phyloP scores from a whole-genome alignment of 2,113 vertebrate genomes.

The Pseudopodoces humilis region DNA sequence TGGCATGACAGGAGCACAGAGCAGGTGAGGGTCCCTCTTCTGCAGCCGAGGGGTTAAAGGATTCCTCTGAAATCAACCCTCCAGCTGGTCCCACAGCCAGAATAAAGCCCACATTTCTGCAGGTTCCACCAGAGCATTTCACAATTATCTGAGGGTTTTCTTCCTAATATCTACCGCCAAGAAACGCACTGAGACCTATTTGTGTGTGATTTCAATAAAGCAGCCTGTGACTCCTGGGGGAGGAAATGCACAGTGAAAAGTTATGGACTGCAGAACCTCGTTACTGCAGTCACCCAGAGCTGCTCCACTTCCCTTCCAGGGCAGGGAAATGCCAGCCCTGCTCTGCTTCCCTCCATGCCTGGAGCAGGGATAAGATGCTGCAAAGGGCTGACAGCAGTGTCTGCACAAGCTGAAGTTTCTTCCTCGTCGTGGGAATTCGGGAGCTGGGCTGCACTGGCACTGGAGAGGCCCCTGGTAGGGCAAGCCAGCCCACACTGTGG shows the following conservation, averaged over 20 bases:
- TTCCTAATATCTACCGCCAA: not conserved
- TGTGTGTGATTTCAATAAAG: not conserved
- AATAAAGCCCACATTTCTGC: not conserved
- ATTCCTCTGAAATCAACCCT: not conserved
- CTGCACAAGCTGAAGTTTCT: not conserved
- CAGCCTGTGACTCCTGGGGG: not conserved
- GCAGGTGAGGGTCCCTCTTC: not conserved
- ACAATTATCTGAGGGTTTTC: not conserved
- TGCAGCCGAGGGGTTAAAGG: not conserved
- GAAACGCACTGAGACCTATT: not conserved
- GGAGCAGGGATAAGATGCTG: rapidly evolving
- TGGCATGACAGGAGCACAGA: not conserved
- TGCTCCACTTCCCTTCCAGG: not conserved
- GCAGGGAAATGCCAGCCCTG: not conserved
- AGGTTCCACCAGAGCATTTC: not conserved
- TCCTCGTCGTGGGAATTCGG: not conserved
- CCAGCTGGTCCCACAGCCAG: not conserved
- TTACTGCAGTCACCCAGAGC: not conserved
- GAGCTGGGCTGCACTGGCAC: not conserved
- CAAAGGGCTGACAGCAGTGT: not conserved
- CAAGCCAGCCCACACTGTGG: rapidly evolving
- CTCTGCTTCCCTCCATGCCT: not conserved
- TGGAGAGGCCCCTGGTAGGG: not conserved
- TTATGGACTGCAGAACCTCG: not conserved
- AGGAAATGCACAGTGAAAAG: conserved; percentile 5